Evolutionary conservation across 2,113 vertebrate species (phyloP), one percentile per base, ranked within the genome.

Genomic region (Cochlearius cochlearius): DNA sequence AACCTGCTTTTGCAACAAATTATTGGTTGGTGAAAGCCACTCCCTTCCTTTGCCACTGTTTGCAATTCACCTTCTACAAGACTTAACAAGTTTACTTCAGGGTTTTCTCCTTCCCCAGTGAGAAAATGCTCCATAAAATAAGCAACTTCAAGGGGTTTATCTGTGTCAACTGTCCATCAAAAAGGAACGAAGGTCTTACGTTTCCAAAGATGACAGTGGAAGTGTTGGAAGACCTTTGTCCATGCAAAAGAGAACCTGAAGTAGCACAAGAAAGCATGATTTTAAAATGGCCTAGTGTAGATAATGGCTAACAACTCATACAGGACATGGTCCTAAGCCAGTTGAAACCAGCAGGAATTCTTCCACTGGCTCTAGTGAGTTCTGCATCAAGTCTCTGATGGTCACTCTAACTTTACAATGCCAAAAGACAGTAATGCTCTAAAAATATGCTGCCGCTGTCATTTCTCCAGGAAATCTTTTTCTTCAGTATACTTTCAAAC

Each of bases 1-100:
- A 93, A 90, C 10, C 39, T 90, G 69, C 88, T 72, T 90, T 79
- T 94, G 85, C 69, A 93, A 90, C 23, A 67, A 90, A 90, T 92
- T 78, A 85, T 49, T 97, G 85, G 81, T 64, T 2, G 14, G 69
- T 88, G 77, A 90, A 92, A 88, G 71, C 74, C 90, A 75, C 88
- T 96, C 94, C 90, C 39, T 90, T 74, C 38, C 43, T 88, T 90
- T 79, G 74, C 66, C 78, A 79, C 88, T 79, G 69, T 90, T 92
- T 75, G 85, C 69, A 92, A 79, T 90, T 92, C 56, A 90, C 56
- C 73, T 85, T 87, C 90, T 50, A 67, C 94, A 94, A 95, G 95
- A 95, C 85, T 76, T 72, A 79, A 92, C 88, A 75, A 52, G 95
- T 82, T 90, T 92, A 80, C 78, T 82, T 82, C 47, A 74, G 76